Evolutionary conservation across 2,888 invertebrate species (phyloP), one percentile per base, ranked within the genome.

Genomic region (Thecocarcelia acutangulata): DNA sequence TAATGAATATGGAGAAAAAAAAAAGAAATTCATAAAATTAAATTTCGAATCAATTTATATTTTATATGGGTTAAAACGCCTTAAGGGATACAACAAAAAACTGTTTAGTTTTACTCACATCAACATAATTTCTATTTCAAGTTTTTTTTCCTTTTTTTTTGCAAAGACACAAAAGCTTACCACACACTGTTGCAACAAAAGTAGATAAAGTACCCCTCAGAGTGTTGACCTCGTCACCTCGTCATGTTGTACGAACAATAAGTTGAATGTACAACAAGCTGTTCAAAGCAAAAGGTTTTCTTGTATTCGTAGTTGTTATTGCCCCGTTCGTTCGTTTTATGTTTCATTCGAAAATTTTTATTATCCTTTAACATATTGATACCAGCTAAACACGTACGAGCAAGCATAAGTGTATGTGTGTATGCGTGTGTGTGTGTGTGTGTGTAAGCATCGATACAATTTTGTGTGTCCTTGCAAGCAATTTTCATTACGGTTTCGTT

Each of bases 171-270:
- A 61, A 8, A 28, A 13, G 44, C 17, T 42, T n/a, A n/a, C n/a
- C 8, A 6, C n/a, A 24, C 15, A 15, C 12, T 19, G 3, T 37
- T n/a, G 28, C 37, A 21, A 13, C 12, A 21, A 61, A 61, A 69
- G 12, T 50, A 66, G 9, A 46, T 37, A 50, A 58, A 64, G 19
- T 37, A 56, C 50, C 56, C 42, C 37, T 44, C 21, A 72, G 77
- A 64, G 70, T 78, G 50, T 78, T 72, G 77, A 70, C 77, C 77
- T 70, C 77, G 48, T 44, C 76, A 69, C 69, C 48, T 63, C n/a
- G n/a, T n/a, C 46, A 13, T 24, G 19, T 44, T 61, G 28, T 33
- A 50, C 1, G 37, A 37, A 58, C 15, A 48, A 46, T 19, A 58
- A 48, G 12, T 69, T 21, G 21, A 33, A 50, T 52, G 42, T 52